Conservation (phyloP, 30 jellyfish, hydroid and myxozoan species). For the Cassiopea andromeda region DNA sequence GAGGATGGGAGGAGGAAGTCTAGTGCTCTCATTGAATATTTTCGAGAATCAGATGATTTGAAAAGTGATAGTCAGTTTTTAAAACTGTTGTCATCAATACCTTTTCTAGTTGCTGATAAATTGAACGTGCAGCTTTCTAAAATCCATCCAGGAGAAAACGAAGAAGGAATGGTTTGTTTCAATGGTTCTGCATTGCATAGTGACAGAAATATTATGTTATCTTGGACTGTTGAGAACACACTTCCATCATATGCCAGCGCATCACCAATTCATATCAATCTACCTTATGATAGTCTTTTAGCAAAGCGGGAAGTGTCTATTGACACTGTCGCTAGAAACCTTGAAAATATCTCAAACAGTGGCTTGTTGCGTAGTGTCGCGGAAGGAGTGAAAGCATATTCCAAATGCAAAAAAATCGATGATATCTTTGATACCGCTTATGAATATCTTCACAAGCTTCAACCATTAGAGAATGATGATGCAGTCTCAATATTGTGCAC, state of each 20-base stretch:
- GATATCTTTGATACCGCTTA: conserved; percentile 11
- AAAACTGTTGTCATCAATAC: not conserved
- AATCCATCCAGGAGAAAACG: not conserved
- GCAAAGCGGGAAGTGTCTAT: not conserved
- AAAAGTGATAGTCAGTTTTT: conserved; percentile 8
- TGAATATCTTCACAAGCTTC: not conserved
- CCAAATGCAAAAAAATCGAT: not conserved
- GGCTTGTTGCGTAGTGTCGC: not conserved
- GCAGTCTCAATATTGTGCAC: not conserved
- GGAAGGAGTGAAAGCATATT: conserved; percentile 2
- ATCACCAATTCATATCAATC: no score
- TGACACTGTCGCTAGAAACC: conserved; percentile 29
- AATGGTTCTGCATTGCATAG: conserved; percentile 13
- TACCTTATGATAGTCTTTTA: not conserved
- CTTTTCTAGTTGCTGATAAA: conserved; percentile 39
- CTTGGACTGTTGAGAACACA: conserved; percentile 44
- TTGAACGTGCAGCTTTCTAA: conserved; percentile 3
- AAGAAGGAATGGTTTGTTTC: conserved; percentile 5
- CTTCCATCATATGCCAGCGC: conserved; percentile 38
- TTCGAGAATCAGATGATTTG: conserved; percentile 7
- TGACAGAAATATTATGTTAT: conserved; percentile 2
- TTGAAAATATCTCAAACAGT: conserved; percentile 17
- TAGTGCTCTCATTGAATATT: conserved; percentile 11
- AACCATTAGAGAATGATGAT: not conserved
- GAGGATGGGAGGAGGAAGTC: conserved; percentile 30